Conservation (phyloP, 2,797 vertebrate species). For the Crenuchus spilurus region DNA sequence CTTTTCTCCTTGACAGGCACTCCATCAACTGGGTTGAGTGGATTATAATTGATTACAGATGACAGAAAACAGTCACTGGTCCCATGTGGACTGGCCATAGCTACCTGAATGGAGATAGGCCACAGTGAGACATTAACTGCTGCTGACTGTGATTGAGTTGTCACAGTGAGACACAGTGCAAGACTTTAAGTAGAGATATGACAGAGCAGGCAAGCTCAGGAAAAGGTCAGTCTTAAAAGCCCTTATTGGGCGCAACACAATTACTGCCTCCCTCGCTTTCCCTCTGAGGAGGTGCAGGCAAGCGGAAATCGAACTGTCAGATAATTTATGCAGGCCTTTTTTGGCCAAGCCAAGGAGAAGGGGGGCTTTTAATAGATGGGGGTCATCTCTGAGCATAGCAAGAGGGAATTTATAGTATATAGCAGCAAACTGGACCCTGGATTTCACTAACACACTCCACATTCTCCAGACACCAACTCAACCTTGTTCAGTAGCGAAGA, state of each 20-base stretch:
- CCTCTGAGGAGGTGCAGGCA: conserved; percentile 38
- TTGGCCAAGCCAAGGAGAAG: conserved; percentile 36
- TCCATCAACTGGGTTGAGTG: background rate
- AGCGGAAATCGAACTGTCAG: conserved; percentile 58
- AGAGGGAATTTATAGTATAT: background rate
- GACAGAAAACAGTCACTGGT: background rate
- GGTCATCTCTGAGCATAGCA: conserved; percentile 29
- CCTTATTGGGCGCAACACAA: conserved; percentile 33
- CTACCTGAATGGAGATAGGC: too few relatives aligned
- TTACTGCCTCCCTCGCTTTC: conserved; percentile 39
- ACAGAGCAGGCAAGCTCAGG: conserved; percentile 16
- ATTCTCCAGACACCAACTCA: too few relatives aligned
- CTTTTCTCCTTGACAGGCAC: background rate
- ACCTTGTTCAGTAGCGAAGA: too few relatives aligned
- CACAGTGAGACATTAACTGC: too few relatives aligned
- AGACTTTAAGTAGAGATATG: conserved; percentile 20
- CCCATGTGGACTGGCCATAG: background rate
- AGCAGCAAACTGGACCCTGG: background rate
- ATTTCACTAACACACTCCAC: background rate
- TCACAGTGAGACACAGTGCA: conserved; percentile 21
- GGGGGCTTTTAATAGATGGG: conserved; percentile 43
- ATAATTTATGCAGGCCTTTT: conserved; percentile 65
- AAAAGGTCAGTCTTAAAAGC: conserved; percentile 45
- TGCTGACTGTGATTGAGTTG: conserved; percentile 13
- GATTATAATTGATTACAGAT: background rate